Evolutionary conservation across 1,140 invertebrate species (phyloP).

Genomic region (Pemphigus obesinymphae): DNA sequence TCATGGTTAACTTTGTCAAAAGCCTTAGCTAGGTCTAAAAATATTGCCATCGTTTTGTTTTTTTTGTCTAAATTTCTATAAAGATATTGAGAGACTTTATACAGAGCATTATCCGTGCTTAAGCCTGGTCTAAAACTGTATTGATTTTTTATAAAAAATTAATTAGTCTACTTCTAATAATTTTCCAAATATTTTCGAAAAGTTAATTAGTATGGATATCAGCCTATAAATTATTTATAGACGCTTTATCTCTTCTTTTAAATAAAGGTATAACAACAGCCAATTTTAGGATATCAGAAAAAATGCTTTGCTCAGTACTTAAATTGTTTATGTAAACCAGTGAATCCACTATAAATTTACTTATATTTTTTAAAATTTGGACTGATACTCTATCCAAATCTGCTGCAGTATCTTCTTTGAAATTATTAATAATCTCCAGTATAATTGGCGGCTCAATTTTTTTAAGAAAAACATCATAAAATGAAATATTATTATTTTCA

Average conservation of each 20-base stretch:
- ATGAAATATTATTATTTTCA: neutral
- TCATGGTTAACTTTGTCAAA: neutral
- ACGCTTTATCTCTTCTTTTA: neutral
- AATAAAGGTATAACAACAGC: neutral
- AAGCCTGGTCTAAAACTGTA: slow-evolving; percentile 10
- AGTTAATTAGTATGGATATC: slow-evolving; percentile 6
- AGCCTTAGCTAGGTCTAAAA: neutral
- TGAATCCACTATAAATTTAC: neutral
- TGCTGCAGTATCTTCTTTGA: neutral
- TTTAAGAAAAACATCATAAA: neutral
- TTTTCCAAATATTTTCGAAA: slow-evolving; percentile 31
- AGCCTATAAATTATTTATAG: slow-evolving; percentile 23
- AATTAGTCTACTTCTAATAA: too few species aligned
- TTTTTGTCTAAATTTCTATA: neutral
- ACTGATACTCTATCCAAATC: neutral
- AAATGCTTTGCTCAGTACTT: slow-evolving; percentile 3
- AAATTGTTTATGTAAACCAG: neutral
- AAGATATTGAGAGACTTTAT: neutral
- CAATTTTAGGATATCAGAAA: slow-evolving; percentile 24
- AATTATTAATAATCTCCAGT: neutral
- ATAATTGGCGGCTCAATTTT: neutral
- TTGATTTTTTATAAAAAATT: slow-evolving; percentile 26
- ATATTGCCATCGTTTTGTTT: too few species aligned
- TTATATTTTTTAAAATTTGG: neutral
- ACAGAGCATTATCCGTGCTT: too few species aligned